Percentiles rank a stretch among this genome's conserved stretches.
Conservation (phyloP, 1,140 invertebrate genomes). For the Fragariocoptes setiger region DNA sequence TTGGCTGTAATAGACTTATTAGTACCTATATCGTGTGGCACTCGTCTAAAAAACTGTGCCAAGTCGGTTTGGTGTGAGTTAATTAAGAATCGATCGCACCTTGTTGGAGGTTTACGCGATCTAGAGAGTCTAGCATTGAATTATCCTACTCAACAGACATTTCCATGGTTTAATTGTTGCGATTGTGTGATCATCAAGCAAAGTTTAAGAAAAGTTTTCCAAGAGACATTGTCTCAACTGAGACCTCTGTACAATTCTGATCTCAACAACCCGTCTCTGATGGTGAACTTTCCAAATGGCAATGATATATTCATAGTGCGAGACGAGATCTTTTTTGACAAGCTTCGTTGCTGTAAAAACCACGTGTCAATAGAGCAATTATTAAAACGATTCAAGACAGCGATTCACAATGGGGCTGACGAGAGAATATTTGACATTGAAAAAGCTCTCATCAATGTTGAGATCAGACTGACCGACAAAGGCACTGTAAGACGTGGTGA, state of each 20-base stretch:
- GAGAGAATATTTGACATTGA: background rate
- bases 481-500: background rate
- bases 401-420: background rate
- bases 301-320: conserved; percentile 3
- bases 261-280: background rate
- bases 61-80: conserved; percentile 5
- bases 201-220: background rate
- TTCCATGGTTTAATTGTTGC: conserved; percentile 5
- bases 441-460: background rate
- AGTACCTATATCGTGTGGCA: conserved; percentile 4
- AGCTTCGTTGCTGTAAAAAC: no score
- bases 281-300: background rate
- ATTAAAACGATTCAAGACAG: no score
- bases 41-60: background rate
- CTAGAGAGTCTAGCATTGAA: conserved; percentile 3
- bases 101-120: conserved; percentile 7
- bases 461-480: background rate
- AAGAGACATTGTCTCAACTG: background rate
- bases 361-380: no score
- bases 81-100: conserved; percentile 3
- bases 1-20: background rate
- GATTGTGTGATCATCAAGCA: background rate
- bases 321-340: no score
- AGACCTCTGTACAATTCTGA: background rate
- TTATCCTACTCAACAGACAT: background rate